Conservation (phyloP, 2,888 invertebrate genomes). For the Ctena decussata region DNA sequence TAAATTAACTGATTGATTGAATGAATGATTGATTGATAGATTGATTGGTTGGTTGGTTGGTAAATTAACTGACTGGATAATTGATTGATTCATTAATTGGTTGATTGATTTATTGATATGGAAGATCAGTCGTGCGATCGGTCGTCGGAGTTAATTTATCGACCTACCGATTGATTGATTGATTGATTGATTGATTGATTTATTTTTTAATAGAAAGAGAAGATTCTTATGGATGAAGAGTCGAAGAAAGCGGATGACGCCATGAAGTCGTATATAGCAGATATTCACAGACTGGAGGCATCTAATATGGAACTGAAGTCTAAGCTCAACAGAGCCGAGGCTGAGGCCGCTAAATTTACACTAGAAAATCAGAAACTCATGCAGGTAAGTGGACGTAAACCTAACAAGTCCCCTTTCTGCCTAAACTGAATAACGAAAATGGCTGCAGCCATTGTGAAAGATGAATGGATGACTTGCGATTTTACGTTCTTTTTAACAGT, state of each 20-base stretch:
- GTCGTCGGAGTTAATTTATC: too few relatives aligned
- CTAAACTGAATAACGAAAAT: too few relatives aligned
- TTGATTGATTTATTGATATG: too few relatives aligned
- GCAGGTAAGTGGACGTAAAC: slow-evolving; percentile 43
- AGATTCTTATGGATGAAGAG: slow-evolving; percentile 36
- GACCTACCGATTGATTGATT: too few relatives aligned
- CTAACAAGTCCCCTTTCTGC: too few relatives aligned
- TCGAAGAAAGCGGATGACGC: slow-evolving; percentile 37
- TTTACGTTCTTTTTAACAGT: too few relatives aligned
- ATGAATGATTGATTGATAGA: not conserved
- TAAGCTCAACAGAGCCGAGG: slow-evolving; percentile 43
- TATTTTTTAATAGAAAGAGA: slow-evolving; percentile 26
- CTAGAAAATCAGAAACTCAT: slow-evolving; percentile 58
- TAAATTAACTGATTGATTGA: not conserved
- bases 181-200: slow-evolving; percentile 2
- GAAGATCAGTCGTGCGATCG: too few relatives aligned
- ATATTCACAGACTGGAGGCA: slow-evolving; percentile 44
- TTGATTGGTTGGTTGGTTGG: too few relatives aligned
- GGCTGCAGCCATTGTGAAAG: too few relatives aligned
- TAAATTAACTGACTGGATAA: too few relatives aligned
- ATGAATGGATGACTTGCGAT: too few relatives aligned
- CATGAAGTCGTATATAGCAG: slow-evolving; percentile 33
- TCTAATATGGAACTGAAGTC: slow-evolving; percentile 46
- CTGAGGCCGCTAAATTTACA: slow-evolving; percentile 46
- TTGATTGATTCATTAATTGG: too few relatives aligned